Conservation (phyloP, 2,888 invertebrate species). For the Stenodera caucasica region DNA sequence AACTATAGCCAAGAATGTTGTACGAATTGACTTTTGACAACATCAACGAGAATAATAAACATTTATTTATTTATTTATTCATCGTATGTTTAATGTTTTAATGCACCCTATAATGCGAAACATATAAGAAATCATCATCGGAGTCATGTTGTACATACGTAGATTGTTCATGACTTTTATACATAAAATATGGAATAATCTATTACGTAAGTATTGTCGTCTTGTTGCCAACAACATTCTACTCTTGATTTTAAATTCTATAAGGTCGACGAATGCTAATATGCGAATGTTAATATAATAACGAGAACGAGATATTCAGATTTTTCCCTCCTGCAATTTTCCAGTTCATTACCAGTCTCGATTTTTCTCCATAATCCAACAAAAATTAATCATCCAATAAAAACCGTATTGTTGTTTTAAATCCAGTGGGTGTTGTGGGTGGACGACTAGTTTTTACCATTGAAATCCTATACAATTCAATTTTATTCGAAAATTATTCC, state of each 20-base stretch:
- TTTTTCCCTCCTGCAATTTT: background rate
- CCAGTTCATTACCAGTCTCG: no score
- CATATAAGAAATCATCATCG: background rate
- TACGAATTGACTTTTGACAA: constrained; percentile 1
- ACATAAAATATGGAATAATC: constrained; percentile 5
- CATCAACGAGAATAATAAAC: background rate
- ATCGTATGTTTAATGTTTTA: background rate
- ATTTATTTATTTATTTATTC: background rate
- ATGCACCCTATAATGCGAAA: constrained; percentile 1
- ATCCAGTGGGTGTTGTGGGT: constrained; percentile 21
- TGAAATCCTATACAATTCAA: constrained; percentile 27
- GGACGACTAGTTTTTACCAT: constrained; percentile 20
- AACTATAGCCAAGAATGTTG: constrained; percentile 3
- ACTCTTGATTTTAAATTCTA: constrained; percentile 7
- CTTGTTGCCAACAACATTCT: background rate
- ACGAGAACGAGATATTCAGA: no score
- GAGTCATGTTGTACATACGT: background rate
- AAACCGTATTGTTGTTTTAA: constrained; percentile 11
- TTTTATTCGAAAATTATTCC: constrained; percentile 33
- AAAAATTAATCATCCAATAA: no score
- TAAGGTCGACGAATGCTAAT: constrained; percentile 6
- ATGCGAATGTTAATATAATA: background rate
- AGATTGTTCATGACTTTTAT: constrained; percentile 4
- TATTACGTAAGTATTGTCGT: background rate
- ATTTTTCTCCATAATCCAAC: no score